Base-by-base conservation (phyloP, 2,113 vertebrate species). In the Hystrix brachyura region DNA sequence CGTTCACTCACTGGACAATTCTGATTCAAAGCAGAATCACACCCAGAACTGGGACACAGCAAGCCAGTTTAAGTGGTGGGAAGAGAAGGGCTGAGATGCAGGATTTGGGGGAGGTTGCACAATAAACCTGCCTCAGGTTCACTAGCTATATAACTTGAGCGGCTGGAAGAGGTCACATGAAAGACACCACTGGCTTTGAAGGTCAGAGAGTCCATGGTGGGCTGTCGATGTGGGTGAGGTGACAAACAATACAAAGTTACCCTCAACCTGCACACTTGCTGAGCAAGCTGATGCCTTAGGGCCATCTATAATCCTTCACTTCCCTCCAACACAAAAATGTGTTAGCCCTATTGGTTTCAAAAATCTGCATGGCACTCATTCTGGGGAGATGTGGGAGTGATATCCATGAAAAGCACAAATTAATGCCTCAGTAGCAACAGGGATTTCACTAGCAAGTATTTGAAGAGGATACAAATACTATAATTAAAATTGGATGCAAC, bases 401-500 rank as follows among this genome's bases (percentile, higher is more conserved):
- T 59, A 1, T 4, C 32, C 5, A 1, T 11, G 38, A 43, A 74
- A 93, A 72, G 48, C 15, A n/a, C 13, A 43, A 32, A 48, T 55
- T 2, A 48, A 91, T 1, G 60, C 60, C 93, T 93, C 11, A 10
- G 60, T 21, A 19, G 43, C 62, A 3, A 59, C 0, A 23, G 34
- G 84, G 80, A 55, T 34, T 80, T 55, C 43, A 19, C 64, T 72
- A 82, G 67, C 83, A 78, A 91, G 64, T 34, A 62, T 0, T 34
- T 27, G 38, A 67, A 80, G 65, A 85, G 38, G 23, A 38, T 19
- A 55, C 65, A 67, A 87, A 91, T 14, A 59, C 65, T 83, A 14
- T 59, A 46, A 92, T 91, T 86, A 96, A 94, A 91, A 80, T 0
- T 69, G 85, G 95, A 95, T 95, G 97, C 98, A 94, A 98, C 94